These are phyloP conservation scores for Frankliniella fusca DNA, from an alignment of 2,888 invertebrate genomes.

Conservation along the genomic window DNA sequence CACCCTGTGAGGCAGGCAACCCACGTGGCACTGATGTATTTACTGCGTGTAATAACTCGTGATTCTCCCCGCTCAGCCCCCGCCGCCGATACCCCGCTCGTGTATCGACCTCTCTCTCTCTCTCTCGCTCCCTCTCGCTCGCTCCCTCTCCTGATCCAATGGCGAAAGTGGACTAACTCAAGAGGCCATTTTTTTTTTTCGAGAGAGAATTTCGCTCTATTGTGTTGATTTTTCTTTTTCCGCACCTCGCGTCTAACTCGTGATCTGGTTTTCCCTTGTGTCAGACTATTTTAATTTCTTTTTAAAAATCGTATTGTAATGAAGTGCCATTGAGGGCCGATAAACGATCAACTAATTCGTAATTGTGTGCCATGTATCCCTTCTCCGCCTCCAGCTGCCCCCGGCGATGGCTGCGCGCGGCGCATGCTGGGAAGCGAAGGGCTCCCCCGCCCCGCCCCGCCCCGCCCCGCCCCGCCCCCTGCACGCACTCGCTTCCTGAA, in stretches of 20 bases:
- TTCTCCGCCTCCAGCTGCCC: neutral
- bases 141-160: neutral
- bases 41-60: conserved; percentile 26
- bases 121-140: neutral
- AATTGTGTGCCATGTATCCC: conserved; percentile 16
- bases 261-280: neutral
- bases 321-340: neutral
- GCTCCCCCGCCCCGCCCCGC: neutral
- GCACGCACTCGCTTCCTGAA: too few species aligned
- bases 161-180: neutral
- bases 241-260: neutral
- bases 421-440: neutral
- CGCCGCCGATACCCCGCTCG: neutral
- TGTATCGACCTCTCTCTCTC: neutral
- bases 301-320: conserved; percentile 22
- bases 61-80: neutral
- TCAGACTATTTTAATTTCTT: neutral
- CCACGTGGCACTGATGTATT: conserved; percentile 16
- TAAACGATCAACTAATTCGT: conserved; percentile 17
- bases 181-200: neutral
- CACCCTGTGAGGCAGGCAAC: conserved; percentile 10
- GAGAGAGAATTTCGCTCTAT: neutral
- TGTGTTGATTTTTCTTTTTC: neutral
- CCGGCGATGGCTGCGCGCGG: neutral
- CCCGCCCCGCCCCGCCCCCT: neutral